phyloP scores from a whole-genome alignment of 2,113 vertebrate genomes.

The Sinosuthora webbiana region DNA sequence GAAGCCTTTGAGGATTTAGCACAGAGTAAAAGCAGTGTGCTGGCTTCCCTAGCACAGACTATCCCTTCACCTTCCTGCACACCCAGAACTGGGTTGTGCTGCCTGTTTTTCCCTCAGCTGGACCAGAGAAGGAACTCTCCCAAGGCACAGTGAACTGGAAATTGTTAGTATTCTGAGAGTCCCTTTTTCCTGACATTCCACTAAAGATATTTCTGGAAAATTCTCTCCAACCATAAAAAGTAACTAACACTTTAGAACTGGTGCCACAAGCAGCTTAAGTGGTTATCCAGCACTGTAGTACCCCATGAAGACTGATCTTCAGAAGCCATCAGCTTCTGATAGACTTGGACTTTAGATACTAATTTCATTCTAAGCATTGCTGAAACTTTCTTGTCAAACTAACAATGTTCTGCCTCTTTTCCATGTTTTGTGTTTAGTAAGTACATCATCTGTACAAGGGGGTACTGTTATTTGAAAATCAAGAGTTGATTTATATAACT shows the following conservation, averaged over 20 bases:
- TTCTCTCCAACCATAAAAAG: background rate
- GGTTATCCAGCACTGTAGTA: background rate
- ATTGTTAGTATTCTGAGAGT: background rate
- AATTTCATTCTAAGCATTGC: background rate
- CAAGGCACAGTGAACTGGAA: background rate
- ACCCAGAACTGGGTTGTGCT: background rate
- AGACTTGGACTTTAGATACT: background rate
- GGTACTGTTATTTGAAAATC: background rate
- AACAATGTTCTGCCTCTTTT: background rate
- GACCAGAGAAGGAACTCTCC: background rate
- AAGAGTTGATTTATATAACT: background rate
- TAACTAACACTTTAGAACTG: background rate
- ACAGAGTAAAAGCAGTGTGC: background rate
- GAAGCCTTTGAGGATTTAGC: conserved; percentile 20
- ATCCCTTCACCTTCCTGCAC: background rate
- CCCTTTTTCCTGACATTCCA: background rate
- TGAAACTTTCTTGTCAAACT: background rate
- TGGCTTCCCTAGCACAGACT: background rate
- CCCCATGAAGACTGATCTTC: background rate
- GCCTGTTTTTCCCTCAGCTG: background rate
- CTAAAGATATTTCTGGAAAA: background rate
- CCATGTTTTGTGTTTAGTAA: background rate
- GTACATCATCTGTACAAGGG: background rate
- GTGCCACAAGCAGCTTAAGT: background rate
- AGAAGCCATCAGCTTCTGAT: background rate